Base-by-base conservation (phyloP, 2,888 invertebrate genomes). In the Catocala sponsa region DNA sequence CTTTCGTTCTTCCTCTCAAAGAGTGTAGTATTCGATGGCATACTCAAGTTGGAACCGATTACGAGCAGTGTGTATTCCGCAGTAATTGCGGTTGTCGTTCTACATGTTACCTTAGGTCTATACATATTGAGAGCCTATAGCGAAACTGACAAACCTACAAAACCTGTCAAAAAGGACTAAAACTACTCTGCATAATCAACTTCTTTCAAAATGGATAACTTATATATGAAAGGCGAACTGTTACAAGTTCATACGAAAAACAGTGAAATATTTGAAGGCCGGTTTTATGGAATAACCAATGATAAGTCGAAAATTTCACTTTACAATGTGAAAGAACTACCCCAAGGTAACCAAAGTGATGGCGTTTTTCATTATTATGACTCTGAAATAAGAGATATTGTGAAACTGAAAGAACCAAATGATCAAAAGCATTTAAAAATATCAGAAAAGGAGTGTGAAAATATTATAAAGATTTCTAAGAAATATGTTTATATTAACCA, bases 51-150 rank as follows among this genome's bases (percentile, higher is more conserved):
- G 68, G 91, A 94, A 49, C 88, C 95, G 35, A 87, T 97, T 47
- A 95, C 95, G 15, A 97, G 97, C 78, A 98, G 97, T 87, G 97
- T 98, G 41, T 97, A 96, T 86, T 96, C 98, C 4, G 98, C 98
- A 32, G 95, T 97, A 44, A 95, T 96, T 50, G 97, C 98, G 0
- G 96, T 98, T 9, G 79, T 97, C 6, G 95, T 97, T 6, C 90
- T 98, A 56, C 98, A 98, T 84, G 82, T 97, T 68, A 97, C 97
- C 4, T 85, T 98, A 63, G 98, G 97, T 33, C 90, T 97, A 50
- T 98, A 97, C 82, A 97, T 98, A 79, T 97, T 96, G 83, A 95
- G 95, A 80, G 98, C 98, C 0, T 98, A 97, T 86, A 96, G 95
- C 73, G 96, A 95, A 72, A 67, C 90, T 11, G 95, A 92, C 0